Percentiles rank a stretch among this genome's conserved stretches.
Conservation (phyloP, 2,797 vertebrate species). For the Sphaeramia orbicularis region DNA sequence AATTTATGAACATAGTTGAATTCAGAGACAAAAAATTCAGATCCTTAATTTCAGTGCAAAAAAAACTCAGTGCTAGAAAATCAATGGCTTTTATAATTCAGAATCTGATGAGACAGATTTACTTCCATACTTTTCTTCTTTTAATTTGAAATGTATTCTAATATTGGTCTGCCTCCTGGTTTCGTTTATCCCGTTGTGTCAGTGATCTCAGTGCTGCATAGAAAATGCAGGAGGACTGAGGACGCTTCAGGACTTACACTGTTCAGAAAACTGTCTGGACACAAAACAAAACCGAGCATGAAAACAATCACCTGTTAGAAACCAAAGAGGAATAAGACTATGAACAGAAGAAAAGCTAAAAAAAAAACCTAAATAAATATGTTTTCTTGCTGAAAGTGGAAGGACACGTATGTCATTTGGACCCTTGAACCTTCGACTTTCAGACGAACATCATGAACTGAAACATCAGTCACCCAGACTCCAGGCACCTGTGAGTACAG, state of each 20-base stretch:
- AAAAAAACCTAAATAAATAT: slow-evolving; percentile 36
- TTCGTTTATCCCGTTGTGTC: not conserved
- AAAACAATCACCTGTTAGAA: not conserved
- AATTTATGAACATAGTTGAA: no score
- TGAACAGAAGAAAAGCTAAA: no score
- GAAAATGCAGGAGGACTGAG: not conserved
- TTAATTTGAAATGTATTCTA: not conserved
- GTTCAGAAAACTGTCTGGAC: not conserved
- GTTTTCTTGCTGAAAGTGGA: not conserved
- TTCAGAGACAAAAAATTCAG: no score
- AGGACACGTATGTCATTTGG: no score
- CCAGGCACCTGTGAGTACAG: not conserved
- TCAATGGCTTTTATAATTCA: no score
- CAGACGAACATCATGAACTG: not conserved
- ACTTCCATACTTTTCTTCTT: no score
- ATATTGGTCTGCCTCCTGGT: not conserved
- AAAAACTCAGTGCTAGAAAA: no score
- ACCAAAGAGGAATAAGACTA: not conserved
- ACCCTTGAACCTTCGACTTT: not conserved
- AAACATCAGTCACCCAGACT: slow-evolving; percentile 1
- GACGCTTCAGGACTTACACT: not conserved
- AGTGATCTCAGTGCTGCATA: not conserved
- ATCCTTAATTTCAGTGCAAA: no score
- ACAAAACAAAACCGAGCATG: not conserved
- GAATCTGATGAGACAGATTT: no score